Evolutionary conservation across 2,797 vertebrate genomes (phyloP).

Genomic region (Acanthurus lineatus): DNA sequence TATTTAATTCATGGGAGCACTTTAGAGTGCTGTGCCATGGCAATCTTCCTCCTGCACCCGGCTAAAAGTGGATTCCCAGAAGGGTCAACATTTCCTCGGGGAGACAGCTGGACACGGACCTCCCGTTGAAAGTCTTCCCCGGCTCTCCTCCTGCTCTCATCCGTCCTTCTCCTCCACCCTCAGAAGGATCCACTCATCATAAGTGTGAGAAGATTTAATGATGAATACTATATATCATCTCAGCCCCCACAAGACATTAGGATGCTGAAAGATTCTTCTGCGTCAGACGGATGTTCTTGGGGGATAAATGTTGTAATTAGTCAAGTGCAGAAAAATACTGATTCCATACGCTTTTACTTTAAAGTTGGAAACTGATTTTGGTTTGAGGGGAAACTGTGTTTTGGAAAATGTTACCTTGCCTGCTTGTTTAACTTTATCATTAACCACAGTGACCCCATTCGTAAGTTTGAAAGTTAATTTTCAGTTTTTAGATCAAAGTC

Average conservation of each 20-base stretch:
- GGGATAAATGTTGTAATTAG: slow-evolving; percentile 17
- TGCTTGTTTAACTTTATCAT: neutral
- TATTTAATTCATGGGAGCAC: slow-evolving; percentile 81
- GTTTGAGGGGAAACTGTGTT: neutral
- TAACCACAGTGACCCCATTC: neutral
- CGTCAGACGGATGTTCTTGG: slow-evolving; percentile 14
- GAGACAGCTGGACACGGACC: slow-evolving; percentile 63
- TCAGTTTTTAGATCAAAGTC: slow-evolving; percentile 25
- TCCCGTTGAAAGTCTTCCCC: slow-evolving; percentile 19
- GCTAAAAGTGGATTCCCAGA: slow-evolving; percentile 63
- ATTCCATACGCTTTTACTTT: neutral
- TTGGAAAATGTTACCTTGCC: neutral
- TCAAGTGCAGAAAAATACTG: neutral
- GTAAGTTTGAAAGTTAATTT: slow-evolving; percentile 28
- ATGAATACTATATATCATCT: slow-evolving; percentile 19
- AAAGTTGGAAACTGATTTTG: neutral
- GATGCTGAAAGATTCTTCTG: slow-evolving; percentile 15
- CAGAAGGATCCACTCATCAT: slow-evolving; percentile 33
- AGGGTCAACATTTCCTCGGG: slow-evolving; percentile 58
- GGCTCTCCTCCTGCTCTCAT: slow-evolving; percentile 20
- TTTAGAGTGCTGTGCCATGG: slow-evolving; percentile 54
- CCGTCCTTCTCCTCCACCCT: neutral
- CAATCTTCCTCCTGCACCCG: slow-evolving; percentile 61
- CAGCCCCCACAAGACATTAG: slow-evolving; percentile 26
- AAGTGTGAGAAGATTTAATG: slow-evolving; percentile 22